A percentile compares a stretch with the other conserved stretches of the same genome.
phyloP scores from a whole-genome alignment of 2,113 vertebrate species.

The Tamias sibiricus region DNA sequence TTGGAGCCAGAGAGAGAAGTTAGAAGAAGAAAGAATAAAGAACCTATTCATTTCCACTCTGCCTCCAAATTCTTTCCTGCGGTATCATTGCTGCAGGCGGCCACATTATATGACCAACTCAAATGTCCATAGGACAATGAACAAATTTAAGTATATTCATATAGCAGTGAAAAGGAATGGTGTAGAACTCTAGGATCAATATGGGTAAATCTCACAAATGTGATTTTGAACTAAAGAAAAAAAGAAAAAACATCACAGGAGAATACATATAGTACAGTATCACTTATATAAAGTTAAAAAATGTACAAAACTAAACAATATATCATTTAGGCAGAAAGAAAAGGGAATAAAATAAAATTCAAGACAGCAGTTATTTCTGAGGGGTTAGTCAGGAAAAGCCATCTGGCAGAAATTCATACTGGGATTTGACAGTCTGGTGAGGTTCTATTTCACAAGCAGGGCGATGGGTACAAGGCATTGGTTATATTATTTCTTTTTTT shows the following conservation, averaged over 20 bases:
- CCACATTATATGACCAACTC: too few species aligned
- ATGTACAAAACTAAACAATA: neutral
- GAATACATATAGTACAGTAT: neutral
- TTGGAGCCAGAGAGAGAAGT: too few species aligned
- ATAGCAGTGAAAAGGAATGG: neutral
- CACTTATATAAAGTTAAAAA: neutral
- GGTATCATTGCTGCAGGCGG: too few species aligned
- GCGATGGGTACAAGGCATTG: neutral
- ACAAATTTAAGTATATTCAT: neutral
- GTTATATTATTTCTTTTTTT: too few species aligned
- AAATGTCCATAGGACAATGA: neutral
- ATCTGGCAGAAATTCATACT: neutral
- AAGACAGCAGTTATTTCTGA: neutral
- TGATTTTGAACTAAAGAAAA: neutral
- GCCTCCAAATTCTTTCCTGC: too few species aligned
- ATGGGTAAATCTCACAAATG: neutral
- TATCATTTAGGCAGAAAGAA: neutral
- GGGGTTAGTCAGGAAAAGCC: neutral
- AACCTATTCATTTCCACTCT: too few species aligned
- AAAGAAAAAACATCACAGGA: neutral
- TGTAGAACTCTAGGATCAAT: neutral
- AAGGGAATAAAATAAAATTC: neutral
- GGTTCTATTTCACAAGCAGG: neutral
- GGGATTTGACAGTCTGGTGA: neutral
- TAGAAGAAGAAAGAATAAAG: too few species aligned